Conservation (phyloP, 2,888 invertebrate species). For the Panzeria rudis region DNA sequence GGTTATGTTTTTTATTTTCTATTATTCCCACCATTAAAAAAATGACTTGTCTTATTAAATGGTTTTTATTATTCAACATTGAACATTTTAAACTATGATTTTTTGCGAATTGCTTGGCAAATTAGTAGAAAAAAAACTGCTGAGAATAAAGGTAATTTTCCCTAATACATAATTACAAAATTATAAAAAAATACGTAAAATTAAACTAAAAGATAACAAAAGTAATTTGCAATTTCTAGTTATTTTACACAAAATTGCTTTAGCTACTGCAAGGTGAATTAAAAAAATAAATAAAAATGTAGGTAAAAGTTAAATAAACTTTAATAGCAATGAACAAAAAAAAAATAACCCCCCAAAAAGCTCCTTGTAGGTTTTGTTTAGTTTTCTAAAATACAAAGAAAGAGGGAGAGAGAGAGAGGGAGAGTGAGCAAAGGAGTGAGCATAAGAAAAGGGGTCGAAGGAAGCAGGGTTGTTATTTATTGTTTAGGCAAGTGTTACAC, state of each 20-base stretch:
- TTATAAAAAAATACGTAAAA: conserved; percentile 27
- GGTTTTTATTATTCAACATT: conserved; percentile 22
- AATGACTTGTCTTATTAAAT: conserved; percentile 5
- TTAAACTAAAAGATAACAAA: conserved; percentile 59
- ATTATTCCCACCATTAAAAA: conserved; percentile 21
- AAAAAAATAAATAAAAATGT: conserved; percentile 56
- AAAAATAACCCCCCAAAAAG: conserved; percentile 26
- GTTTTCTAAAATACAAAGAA: neutral
- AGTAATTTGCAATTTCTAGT: conserved; percentile 64
- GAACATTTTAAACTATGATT: conserved; percentile 12
- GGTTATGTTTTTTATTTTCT: neutral
- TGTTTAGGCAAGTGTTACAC: conserved; percentile 54
- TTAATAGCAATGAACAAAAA: conserved; percentile 3
- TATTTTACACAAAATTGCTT: conserved; percentile 59
- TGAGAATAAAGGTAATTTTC: conserved; percentile 32
- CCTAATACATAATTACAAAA: conserved; percentile 34
- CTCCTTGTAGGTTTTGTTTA: conserved; percentile 1
- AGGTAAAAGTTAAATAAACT: conserved; percentile 72
- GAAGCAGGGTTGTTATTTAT: conserved; percentile 47
- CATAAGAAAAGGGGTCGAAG: neutral
- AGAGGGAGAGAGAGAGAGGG: neutral
- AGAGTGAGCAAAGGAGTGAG: neutral
- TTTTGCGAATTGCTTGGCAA: conserved; percentile 19
- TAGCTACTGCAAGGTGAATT: conserved; percentile 41
- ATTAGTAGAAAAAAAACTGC: conserved; percentile 7